phyloP scores from a whole-genome alignment of 2,113 vertebrate species.

The Hiodon alosoides region DNA sequence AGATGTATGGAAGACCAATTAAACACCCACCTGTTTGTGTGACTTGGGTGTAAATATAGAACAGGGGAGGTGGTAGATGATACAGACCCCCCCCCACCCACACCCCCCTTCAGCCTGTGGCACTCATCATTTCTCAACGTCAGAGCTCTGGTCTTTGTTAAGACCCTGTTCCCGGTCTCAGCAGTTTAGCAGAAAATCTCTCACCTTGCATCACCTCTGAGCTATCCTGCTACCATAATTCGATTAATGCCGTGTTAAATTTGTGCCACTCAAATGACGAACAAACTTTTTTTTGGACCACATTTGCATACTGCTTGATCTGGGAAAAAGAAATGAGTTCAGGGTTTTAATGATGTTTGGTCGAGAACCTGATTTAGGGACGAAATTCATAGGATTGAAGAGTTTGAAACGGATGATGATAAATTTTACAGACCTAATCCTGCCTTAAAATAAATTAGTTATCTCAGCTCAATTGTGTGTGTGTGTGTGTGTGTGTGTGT shows the following conservation, averaged over 20 bases:
- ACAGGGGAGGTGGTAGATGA: too few relatives aligned
- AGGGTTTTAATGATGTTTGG: too few relatives aligned
- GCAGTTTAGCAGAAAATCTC: slow-evolving; percentile 23
- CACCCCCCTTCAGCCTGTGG: background rate
- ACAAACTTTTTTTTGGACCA: slow-evolving; percentile 12
- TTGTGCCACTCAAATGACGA: slow-evolving; percentile 21
- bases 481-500: too few relatives aligned
- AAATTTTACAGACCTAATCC: slow-evolving; percentile 2
- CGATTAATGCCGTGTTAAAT: slow-evolving; percentile 26
- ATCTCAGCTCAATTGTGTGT: too few relatives aligned
- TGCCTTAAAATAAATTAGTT: slow-evolving; percentile 4
- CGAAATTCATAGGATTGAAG: background rate
- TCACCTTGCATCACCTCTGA: slow-evolving; percentile 11
- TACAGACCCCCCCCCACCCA: too few relatives aligned
- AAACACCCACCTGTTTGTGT: too few relatives aligned
- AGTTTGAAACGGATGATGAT: slow-evolving; percentile 9
- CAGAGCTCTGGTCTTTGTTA: background rate
- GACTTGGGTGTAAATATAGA: too few relatives aligned
- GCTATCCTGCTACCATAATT: slow-evolving; percentile 18
- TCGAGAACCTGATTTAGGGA: slow-evolving; percentile 4
- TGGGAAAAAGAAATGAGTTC: slow-evolving; percentile 7
- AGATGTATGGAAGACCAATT: too few relatives aligned
- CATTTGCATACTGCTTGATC: slow-evolving; percentile 7
- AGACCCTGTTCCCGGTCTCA: background rate
- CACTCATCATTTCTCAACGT: background rate